Base-by-base conservation (phyloP, 2,888 invertebrate genomes). In the Proisotoma minuta region DNA sequence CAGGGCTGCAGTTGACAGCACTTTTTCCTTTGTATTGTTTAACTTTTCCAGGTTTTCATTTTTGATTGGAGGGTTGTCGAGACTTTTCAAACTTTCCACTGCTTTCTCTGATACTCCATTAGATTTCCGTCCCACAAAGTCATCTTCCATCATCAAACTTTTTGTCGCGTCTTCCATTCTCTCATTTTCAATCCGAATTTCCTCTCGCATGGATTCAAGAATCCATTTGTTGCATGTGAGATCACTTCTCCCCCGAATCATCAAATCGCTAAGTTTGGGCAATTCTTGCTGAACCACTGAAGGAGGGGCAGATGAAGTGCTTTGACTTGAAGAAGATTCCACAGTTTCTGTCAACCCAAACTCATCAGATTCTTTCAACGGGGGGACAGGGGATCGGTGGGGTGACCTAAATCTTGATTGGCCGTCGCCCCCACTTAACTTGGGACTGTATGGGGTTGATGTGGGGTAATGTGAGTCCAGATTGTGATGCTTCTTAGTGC, bases 181-280 rank as follows among this genome's bases (percentile, higher is more conserved):
- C 53, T 69, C 67, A 27, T 71, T 71, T 29, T 68, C 70, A 40
- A 71, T 56, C n/a, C 70, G 60, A 26, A 71, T 71, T 43, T 71
- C 70, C 40, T 68, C 70, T 47, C 70, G 50, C 70, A 71, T 71
- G 15, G 68, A 63, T 50, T 69, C 68, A 3, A 71, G 28, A 49
- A 67, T 56, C n/a, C 60, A 60, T 47, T 59, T 50, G 29, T 59
- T 62, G 27, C 51, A 61, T 40, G 61, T 57, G 27, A 39, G 29
- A n/a, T 49, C 50, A n/a, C n/a, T n/a, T n/a, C n/a, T n/a, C n/a
- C n/a, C n/a, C n/a, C n/a, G n/a, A n/a, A n/a, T n/a, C n/a, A n/a
- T n/a, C n/a, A n/a, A n/a, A 51, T 61, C 51, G 10, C 27, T 26
- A 8, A 58, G 20, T 15, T 34, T 8, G 8, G 34, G 34, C 34